Evolutionary conservation across 1,140 invertebrate genomes (phyloP).

Genomic region (Nylanderia fulva): DNA sequence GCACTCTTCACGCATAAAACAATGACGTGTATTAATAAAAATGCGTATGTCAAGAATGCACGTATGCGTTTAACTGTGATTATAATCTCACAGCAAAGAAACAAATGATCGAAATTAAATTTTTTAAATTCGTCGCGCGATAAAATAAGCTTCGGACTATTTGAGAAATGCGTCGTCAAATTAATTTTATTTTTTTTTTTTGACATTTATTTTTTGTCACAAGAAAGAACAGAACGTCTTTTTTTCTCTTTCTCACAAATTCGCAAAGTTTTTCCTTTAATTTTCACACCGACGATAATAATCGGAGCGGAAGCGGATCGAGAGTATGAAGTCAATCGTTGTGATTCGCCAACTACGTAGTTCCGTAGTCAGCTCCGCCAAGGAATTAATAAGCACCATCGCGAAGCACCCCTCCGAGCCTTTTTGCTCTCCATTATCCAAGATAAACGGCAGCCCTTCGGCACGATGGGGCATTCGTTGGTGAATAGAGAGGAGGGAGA

Average conservation of each 20-base stretch:
- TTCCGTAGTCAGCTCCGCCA: conserved; percentile 36
- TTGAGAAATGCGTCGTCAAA: not conserved
- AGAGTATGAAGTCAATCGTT: not conserved
- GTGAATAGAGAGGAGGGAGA: not conserved
- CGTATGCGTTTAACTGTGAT: not conserved
- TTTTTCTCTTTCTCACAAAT: not conserved
- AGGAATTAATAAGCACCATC: conserved; percentile 60
- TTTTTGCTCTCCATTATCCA: conserved; percentile 54
- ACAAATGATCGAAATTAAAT: not conserved
- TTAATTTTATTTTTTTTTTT: not conserved
- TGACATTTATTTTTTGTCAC: not conserved
- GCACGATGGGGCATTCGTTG: conserved; percentile 34
- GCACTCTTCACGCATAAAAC: not conserved
- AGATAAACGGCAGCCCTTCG: conserved; percentile 46
- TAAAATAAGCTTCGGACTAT: not conserved
- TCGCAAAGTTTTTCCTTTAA: not conserved
- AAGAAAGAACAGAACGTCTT: too few relatives aligned
- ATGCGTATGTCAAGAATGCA: not conserved
- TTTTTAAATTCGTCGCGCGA: not conserved
- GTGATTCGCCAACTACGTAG: conserved; percentile 37
- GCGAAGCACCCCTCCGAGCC: conserved; percentile 25
- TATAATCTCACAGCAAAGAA: not conserved
- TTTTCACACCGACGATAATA: conserved; percentile 33
- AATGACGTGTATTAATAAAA: not conserved
- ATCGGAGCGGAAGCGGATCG: conserved; percentile 12